These are phyloP conservation scores for Calliscelio sp. DNA, from an alignment of 2,888 invertebrate genomes.

Conservation along the genomic window DNA sequence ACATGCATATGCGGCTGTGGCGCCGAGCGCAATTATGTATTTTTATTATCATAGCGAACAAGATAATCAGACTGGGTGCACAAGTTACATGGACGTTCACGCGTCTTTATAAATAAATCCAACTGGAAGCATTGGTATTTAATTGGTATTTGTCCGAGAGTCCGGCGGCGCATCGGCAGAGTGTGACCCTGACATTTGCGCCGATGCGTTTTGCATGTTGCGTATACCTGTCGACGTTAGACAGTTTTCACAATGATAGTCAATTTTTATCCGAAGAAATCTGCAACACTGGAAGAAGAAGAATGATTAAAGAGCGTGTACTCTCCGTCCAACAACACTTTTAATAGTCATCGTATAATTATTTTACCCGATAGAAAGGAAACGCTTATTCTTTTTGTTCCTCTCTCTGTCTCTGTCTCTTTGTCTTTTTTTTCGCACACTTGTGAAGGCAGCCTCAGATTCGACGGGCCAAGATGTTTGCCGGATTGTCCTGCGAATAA, in stretches of 20 bases:
- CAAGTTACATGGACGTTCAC: slow-evolving; percentile 50
- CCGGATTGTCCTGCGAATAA: slow-evolving; percentile 69
- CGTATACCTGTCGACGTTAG: slow-evolving; percentile 60
- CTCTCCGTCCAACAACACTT: slow-evolving; percentile 30
- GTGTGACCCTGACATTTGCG: slow-evolving; percentile 72
- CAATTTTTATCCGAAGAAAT: slow-evolving; percentile 59
- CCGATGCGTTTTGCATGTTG: slow-evolving; percentile 67
- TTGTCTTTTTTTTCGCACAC: slow-evolving; percentile 43
- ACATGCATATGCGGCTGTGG: slow-evolving; percentile 42
- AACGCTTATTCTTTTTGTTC: too few relatives aligned
- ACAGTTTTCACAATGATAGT: slow-evolving; percentile 60
- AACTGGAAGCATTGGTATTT: slow-evolving; percentile 66
- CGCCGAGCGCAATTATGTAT: slow-evolving; percentile 44
- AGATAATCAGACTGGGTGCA: slow-evolving; percentile 56
- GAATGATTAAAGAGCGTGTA: slow-evolving; percentile 39
- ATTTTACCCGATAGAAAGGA: slow-evolving; percentile 46
- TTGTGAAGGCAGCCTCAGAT: slow-evolving; percentile 53
- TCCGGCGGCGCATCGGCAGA: slow-evolving; percentile 40
- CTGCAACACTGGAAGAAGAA: slow-evolving; percentile 38
- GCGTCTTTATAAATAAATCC: slow-evolving; percentile 66
- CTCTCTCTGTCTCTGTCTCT: too few relatives aligned
- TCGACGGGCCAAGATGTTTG: slow-evolving; percentile 64
- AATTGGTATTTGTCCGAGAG: slow-evolving; percentile 69
- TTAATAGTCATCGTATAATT: slow-evolving; percentile 54
- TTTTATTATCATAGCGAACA: slow-evolving; percentile 54